Evolutionary conservation across 2,113 vertebrate species (phyloP), one percentile per base, ranked within the genome.

Genomic region (Xiphophorus maculatus): DNA sequence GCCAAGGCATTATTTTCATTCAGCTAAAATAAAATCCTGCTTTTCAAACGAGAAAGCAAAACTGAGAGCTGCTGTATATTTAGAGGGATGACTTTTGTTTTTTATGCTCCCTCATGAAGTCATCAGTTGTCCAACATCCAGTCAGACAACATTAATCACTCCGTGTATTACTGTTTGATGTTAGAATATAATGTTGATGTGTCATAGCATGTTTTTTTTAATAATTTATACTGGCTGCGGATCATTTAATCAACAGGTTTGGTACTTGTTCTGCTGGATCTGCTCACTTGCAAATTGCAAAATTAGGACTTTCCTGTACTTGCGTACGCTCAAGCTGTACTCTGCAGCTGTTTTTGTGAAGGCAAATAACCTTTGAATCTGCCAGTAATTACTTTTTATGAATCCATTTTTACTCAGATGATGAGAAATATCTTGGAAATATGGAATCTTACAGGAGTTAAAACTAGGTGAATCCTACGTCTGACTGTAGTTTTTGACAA

Each of bases 1-100:
- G 70, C 91, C 88, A 80, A 83, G 85, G 89, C 85, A 77, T 86
- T 85, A 90, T 90, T 91, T 92, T 87, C 90, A 89, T 85, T 90
- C 80, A 77, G n/a, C 84, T 80, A 74, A 89, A 93, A 91, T 82
- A 63, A 89, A 86, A 89, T 80, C 51, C 3, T 62, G 78, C 30
- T 84, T 71, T 64, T 78, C 65, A 60, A 63, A 78, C 66, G 65
- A 72, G 83, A n/a, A 73, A n/a, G 62, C 22, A 22, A 32, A 74
- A 67, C 60, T 22, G 61, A 4, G 69, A 15, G 51, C 51, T 5
- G 25, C 51, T 58, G 48, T 22, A 22, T 33, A 15, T 30, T 65
- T 8, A n/a, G 11, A 27, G 51, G 22, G 12, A 54, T 12, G n/a
- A 9, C n/a, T 28, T 30, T 19, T 17, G 27, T 42, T 27, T 48